These are phyloP conservation scores for Vespertilio murinus DNA, from an alignment of 2,797 vertebrate species.

Conservation along the genomic window DNA sequence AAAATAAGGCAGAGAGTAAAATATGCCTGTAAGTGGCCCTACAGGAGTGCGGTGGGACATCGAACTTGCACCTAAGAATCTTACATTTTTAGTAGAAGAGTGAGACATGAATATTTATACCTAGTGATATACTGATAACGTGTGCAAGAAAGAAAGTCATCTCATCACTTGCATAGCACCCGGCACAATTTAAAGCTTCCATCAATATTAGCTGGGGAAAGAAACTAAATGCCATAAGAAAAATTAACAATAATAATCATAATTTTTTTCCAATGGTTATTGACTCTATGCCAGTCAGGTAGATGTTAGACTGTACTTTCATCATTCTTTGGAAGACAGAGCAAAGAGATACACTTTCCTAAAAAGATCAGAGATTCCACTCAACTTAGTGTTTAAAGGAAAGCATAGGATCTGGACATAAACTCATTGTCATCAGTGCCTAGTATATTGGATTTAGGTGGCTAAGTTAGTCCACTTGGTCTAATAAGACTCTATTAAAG, in stretches of 20 bases:
- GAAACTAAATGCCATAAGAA: neutral
- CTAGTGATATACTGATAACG: neutral
- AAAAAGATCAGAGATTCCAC: neutral
- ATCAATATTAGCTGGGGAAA: neutral
- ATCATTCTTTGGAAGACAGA: neutral
- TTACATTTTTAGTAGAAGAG: conserved; percentile 32
- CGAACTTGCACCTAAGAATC: neutral
- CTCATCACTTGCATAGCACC: neutral
- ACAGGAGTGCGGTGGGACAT: neutral
- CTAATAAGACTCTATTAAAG: neutral
- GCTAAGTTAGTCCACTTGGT: neutral
- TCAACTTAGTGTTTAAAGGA: neutral
- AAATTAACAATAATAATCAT: neutral
- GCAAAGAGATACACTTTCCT: neutral
- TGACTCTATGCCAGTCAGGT: neutral
- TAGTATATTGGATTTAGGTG: neutral
- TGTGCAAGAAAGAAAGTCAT: neutral
- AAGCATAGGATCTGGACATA: neutral
- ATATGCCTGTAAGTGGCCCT: neutral
- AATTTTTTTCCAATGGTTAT: neutral
- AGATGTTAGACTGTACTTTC: neutral
- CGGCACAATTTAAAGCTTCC: conserved; percentile 11
- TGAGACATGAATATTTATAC: neutral
- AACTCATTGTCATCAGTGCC: neutral
- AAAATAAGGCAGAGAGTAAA: neutral